phyloP scores from a whole-genome alignment of 2,113 vertebrate species.

The Corydoras sp. region DNA sequence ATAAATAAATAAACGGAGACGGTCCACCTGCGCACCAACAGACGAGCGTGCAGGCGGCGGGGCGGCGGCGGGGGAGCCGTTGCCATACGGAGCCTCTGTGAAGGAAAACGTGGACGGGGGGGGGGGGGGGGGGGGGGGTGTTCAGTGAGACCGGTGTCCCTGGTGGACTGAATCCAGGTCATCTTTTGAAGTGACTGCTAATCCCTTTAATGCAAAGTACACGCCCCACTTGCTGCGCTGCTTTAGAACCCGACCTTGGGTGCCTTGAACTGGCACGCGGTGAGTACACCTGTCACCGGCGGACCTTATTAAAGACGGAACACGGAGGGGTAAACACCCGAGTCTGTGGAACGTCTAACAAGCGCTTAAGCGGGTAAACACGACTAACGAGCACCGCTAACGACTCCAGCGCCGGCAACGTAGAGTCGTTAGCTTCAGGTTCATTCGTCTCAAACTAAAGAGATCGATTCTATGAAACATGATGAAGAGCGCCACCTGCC shows the following conservation, averaged over 20 bases:
- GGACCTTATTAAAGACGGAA: conserved; percentile 6
- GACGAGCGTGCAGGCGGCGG: conserved; percentile 43
- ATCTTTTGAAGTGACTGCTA: conserved; percentile 76
- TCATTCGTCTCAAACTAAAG: too few species aligned
- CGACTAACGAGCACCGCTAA: too few species aligned
- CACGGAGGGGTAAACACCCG: not conserved
- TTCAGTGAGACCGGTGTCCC: conserved; percentile 72
- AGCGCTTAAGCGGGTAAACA: not conserved
- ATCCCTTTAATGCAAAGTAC: conserved; percentile 77
- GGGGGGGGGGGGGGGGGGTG: conserved; percentile 55
- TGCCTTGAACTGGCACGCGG: conserved; percentile 63
- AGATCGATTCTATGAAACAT: too few species aligned
- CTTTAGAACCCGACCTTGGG: conserved; percentile 50
- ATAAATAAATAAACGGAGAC: not conserved
- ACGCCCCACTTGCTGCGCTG: conserved; percentile 65
- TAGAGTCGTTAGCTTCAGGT: too few species aligned
- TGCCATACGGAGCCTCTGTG: conserved; percentile 63
- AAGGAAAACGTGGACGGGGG: conserved; percentile 63
- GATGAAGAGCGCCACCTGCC: too few species aligned
- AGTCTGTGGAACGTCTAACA: not conserved
- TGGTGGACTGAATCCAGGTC: conserved; percentile 74
- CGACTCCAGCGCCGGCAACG: too few species aligned
- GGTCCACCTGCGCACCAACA: conserved; percentile 28
- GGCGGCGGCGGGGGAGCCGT: conserved; percentile 61
- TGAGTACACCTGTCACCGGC: conserved; percentile 67